Base-by-base conservation (phyloP, 2,113 vertebrate species). In the Pollimyrus isidori region DNA sequence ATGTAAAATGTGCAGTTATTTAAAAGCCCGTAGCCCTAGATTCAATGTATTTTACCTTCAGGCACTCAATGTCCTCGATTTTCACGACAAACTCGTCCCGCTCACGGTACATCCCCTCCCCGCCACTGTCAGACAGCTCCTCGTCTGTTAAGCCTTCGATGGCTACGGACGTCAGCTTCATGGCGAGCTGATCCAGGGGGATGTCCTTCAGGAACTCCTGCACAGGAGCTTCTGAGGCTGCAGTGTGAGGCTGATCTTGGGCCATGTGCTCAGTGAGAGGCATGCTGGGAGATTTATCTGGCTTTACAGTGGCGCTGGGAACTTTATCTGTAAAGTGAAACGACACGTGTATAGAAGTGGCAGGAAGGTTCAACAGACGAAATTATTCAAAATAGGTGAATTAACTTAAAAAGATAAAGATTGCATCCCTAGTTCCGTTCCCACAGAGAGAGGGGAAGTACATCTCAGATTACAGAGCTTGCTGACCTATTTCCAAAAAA, bases 11-110 rank as follows among this genome's bases (percentile, higher is more conserved):
- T 84, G 48, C n/a, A 50, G 42, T 49, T 76, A 26, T 88, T 49
- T 30, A 45, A 82, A 82, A 82, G 42, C 42, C 42, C 0, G 9
- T 17, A 26, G 73, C 19, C 69, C 69, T 73, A 88, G 26, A 35
- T 87, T 87, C 13, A 45, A 87, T 26, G 76, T 0, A 4, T 11
- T 65, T 93, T 96, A 98, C 98, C 97, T 97, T 97, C 53, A 99
- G 93, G 73, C 90, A 94, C 91, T 99, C 97, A 86, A 98, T 98
- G 88, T 99, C 98, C 95, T 99, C 98, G 90, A 98, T 99, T 94
- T 98, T 97, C 92, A 99, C 97, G 35, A 99, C 98, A 94, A 99
- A 99, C 93, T 99, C 98, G 88, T 99, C 98, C 85, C 98, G 97
- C 90, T 99, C 98, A 90, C 97, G 95, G 94, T 98, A 99, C 95